Evolutionary conservation across 2,113 vertebrate species (phyloP).

Genomic region (Sceloporus undulatus): DNA sequence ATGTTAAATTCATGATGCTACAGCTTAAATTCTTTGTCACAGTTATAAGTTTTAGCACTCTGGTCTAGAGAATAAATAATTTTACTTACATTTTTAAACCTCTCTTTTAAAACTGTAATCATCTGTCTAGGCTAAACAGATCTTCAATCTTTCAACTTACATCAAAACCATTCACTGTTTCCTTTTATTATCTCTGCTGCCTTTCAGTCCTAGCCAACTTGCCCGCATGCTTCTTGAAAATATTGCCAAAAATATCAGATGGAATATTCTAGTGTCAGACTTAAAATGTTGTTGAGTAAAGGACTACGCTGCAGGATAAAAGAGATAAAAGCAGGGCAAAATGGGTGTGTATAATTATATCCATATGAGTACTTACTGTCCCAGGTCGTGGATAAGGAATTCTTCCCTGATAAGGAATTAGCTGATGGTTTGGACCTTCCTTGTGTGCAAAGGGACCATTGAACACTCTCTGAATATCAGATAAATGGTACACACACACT

Average conservation of each 20-base stretch:
- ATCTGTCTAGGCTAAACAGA: slow-evolving; percentile 1
- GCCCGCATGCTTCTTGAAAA: slow-evolving; percentile 1
- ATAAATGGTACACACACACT: slow-evolving; percentile 96
- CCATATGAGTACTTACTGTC: slow-evolving; percentile 85
- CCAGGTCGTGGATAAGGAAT: slow-evolving; percentile 96
- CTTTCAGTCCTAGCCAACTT: background rate
- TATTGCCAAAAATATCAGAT: background rate
- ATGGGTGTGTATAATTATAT: slow-evolving; percentile 31
- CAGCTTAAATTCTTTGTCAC: background rate
- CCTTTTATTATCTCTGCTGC: slow-evolving; percentile 9
- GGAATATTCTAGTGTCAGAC: background rate
- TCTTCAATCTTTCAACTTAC: background rate
- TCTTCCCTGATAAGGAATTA: slow-evolving; percentile 95
- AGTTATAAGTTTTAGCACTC: background rate
- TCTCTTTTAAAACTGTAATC: background rate
- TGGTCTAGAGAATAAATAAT: background rate
- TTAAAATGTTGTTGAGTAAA: background rate
- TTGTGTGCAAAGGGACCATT: slow-evolving; percentile 98
- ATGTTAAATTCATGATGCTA: background rate
- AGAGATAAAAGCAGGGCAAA: slow-evolving; percentile 44
- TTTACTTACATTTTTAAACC: background rate
- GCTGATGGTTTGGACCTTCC: slow-evolving; percentile 96
- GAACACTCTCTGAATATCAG: slow-evolving; percentile 96
- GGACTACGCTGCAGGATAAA: slow-evolving; percentile 34
- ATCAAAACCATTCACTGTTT: background rate